Evolutionary conservation across 2,797 vertebrate species (phyloP), one percentile per base, ranked within the genome.

Genomic region (Choloepus didactylus): DNA sequence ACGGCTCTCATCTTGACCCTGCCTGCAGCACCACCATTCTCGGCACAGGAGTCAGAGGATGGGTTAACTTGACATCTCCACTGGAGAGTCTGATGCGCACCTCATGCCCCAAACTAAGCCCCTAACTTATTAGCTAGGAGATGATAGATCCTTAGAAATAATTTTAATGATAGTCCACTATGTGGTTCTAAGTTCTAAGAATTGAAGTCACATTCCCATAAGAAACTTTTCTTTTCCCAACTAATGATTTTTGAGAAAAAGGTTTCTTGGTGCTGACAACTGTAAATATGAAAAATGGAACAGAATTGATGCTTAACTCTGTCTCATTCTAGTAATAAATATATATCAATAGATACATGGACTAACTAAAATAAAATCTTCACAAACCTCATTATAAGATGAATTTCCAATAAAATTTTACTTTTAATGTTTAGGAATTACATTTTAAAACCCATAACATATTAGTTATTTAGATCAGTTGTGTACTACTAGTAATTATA

Each of bases 151-250:
- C 3, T n/a, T 86, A 9, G 86, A 80, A 92, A 81, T 49, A 92
- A 51, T n/a, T 60, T 95, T 91, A 60, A 82, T 83, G 77, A 31
- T 67, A 69, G 51, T 44, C 62, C 27, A 60, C 6, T 23, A 44
- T 76, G 70, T 83, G 76, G 23, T 41, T 83, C 86, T 76, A 31
- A 73, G 70, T 92, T 95, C 41, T 54, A 90, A 87, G 76, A 92
- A 76, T 87, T 46, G 69, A 44, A 87, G 60, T 76, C 77, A 23
- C 21, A 92, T 69, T 80, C 41, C 59, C 82, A 7, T 41, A 75
- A 75, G 18, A 87, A 95, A 91, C 81, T 31, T 85, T 66, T 81
- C 51, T 64, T 31, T 31, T 64, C 67, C 31, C 51, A 38, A 9
- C 21, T 41, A 41, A 25, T 81, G 80, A 75, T 41, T 94, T 86